Base-by-base conservation (phyloP, 2,113 vertebrate genomes). In the Uria lomvia region DNA sequence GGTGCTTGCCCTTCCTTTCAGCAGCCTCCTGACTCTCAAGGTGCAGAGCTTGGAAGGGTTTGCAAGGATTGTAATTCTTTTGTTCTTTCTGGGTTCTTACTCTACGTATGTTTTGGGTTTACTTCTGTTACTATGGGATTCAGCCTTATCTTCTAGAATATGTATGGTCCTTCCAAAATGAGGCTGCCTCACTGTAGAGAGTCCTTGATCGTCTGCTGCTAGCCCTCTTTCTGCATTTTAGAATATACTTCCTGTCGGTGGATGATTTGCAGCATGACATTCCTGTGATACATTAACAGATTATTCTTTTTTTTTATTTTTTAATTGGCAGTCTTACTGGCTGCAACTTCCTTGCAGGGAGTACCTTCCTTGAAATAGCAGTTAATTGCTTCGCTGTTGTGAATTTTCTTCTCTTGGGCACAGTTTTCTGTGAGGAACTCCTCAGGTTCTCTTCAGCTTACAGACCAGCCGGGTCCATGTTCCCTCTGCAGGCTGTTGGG, bases 81-180 rank as follows among this genome's bases (percentile, higher is more conserved):
- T 76, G 32, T 84, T 58, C 43, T 45, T 94, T 18, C 12, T 12
- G 6, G 24, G 24, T 36, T 9, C 15, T 75, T 71, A 9, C 50
- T 81, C 34, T 6, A 1, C 0, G 0, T 7, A 20, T 34, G 20
- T 50, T 83, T 73, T 26, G 11, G 7, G 9, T 70, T 72, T 66
- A 23, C 40, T 85, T 72, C 17, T 82, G 13, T 53, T 92, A 29
- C 0, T 53, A 2, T 58, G 82, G 27, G 8, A 42, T 88, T 90
- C 72, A 75, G 16, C 75, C 55, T 71, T 71, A 34, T 29, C 26
- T 85, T 78, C 47, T 74, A 16, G 7, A 16, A 11, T 29, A 26
- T 21, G 12, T 50, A 3, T 72, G 21, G 12, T 27, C 49, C 29
- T 90, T 71, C 43, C 43, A 67, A 72, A 67, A 23, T 43, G 49